Evolutionary conservation across 1,140 invertebrate genomes (phyloP), one percentile per base, ranked within the genome.

Genomic region (Macrobrachium nipponense): DNA sequence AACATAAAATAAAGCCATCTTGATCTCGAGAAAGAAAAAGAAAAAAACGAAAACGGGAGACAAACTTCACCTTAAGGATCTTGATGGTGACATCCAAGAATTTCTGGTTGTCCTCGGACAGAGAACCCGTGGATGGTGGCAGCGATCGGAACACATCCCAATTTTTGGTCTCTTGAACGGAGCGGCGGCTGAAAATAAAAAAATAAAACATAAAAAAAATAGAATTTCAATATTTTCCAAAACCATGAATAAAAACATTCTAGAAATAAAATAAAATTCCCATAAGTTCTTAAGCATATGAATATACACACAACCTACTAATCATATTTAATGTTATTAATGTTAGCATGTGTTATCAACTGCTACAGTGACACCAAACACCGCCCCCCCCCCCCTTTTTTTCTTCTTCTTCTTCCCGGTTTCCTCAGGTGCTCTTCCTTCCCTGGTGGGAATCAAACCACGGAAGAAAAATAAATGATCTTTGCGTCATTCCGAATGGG

Each of bases 111-210:
- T 95, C 96, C 94, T 96, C 96, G 51, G 96, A 97, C 76, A 96
- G 96, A 87, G 95, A 96, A 91, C 97, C 96, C 90, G 95, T 94
- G 91, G 97, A 96, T 82, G 94, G 95, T 12, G 97, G 97, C 79
- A 96, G 95, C 91, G 97, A 95, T 90, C 96, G 93, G 92, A 98
- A 98, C 18, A 98, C 96, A 93, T 98, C 97, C 97, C 97, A 98
- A 94, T 95, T 96, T 95, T 97, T 97, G 83, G 96, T 97, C 91
- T 97, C 96, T 90, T 94, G 94, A 87, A 96, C 94, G 68, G 95
- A 96, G 89, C 96, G 92, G 91, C 95, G 95, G 90, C 96, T 97
- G 92, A n/a, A 91, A 90, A 80, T 68, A 23, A 18, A 59, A 68
- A 18, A 15, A 61, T 2, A 73, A 73, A 27, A 73, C 14, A 27